Evolutionary conservation across 37 sponge, comb jelly and placozoan genomes (phyloP), one percentile per base, ranked within the genome.

Genomic region (Spongia lamella): DNA sequence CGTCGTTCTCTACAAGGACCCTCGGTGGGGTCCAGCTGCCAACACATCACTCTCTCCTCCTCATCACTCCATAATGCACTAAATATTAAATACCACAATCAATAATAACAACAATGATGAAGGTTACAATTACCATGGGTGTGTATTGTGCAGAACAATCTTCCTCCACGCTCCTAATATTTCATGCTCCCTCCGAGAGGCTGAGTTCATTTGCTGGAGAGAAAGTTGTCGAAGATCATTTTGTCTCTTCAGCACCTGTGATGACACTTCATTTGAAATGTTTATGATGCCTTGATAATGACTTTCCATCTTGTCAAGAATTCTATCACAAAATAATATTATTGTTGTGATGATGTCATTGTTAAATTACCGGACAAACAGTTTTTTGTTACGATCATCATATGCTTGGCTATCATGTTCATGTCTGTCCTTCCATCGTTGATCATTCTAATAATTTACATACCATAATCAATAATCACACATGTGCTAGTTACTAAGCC

Each of bases 1-100:
- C 87, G 68, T 27, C 96, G 59, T 31, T 85, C 86, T 7, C 96
- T 34, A 29, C 83, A 79, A 0, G 96, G 96, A 1, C 96, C 96
- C 51, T 96, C 96, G 0, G 96, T 96, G 35, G 96, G 96, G 64
- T 96, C 96, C 72, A 96, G 81, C 90, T 92, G 90, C 86, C 85
- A 89, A 32, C 86, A 83, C 89, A 88, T 85, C 50, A 53, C 62
- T 14, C 93, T 65, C 1, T 32, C 27, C 76, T 93, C 93, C 38
- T 93, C 93, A 15, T 51, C 14, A 38, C 71, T 75, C 93, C 93
- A 93, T 35, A 93, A 63, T 0, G 86, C 90, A 40, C 93, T 86
- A 58, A 15, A 31, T 40, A 49, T 29, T 17, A 3, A 35, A 27
- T 29, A 5, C 11, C 5, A 35, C 25, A 47, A 38, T 67, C 38